Evolutionary conservation across 2,113 vertebrate genomes (phyloP).

Genomic region (Pristiophorus japonicus): DNA sequence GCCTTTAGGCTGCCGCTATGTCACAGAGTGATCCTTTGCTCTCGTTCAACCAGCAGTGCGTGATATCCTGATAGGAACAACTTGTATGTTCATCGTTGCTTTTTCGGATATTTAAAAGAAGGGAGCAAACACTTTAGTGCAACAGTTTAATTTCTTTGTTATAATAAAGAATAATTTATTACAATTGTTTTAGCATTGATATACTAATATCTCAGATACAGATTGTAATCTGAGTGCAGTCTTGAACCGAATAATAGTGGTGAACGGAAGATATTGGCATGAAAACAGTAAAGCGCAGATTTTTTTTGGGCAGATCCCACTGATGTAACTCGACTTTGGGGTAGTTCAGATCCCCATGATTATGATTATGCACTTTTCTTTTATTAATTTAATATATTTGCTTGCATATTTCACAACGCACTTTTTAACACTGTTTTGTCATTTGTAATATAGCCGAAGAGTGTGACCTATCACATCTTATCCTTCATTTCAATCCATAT

Average conservation of each 20-base stretch:
- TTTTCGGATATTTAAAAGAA: too few species aligned
- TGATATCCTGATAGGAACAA: too few species aligned
- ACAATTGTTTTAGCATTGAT: background rate
- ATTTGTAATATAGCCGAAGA: background rate
- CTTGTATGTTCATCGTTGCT: too few species aligned
- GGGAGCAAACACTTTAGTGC: too few species aligned
- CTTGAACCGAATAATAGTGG: background rate
- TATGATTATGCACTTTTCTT: background rate
- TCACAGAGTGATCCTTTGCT: too few species aligned
- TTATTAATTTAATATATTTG: background rate
- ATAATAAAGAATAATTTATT: background rate
- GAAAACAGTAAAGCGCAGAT: background rate
- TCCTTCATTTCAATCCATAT: background rate
- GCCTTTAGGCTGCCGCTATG: too few species aligned
- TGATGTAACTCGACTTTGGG: too few species aligned
- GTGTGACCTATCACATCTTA: background rate
- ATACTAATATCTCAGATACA: background rate
- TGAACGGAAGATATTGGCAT: background rate
- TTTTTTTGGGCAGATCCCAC: too few species aligned
- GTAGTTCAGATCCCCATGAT: too few species aligned
- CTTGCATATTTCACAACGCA: too few species aligned
- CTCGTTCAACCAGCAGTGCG: too few species aligned
- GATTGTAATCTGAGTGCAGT: background rate
- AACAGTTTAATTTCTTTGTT: background rate
- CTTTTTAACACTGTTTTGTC: background rate